Evolutionary conservation across 2,888 invertebrate species (phyloP).

Genomic region (Drosophila gaucha): DNA sequence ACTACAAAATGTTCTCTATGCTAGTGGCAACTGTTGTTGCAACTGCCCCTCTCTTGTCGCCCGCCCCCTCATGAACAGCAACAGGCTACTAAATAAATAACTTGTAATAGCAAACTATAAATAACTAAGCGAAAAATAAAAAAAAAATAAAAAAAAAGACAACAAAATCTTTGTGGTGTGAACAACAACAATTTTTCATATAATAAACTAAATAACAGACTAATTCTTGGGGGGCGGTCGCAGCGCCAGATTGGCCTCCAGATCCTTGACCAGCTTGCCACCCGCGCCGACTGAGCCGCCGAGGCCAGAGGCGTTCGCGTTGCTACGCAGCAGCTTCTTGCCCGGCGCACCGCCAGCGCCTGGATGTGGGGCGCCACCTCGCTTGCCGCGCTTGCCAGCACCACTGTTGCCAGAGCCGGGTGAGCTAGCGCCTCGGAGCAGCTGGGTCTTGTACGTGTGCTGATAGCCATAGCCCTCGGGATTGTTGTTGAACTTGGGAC

Average conservation of each 20-base stretch:
- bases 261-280: constrained; percentile 67
- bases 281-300: constrained; percentile 6
- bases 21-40: constrained; percentile 21
- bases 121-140: constrained; percentile 51
- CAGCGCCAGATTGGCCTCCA: constrained; percentile 82
- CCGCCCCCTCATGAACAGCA: constrained; percentile 11
- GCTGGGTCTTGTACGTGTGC: constrained; percentile 77
- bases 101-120: constrained; percentile 45
- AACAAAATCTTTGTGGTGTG: constrained; percentile 30
- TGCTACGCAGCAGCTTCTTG: constrained; percentile 47
- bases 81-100: constrained; percentile 66
- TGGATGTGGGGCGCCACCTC: constrained; percentile 71
- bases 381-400: constrained; percentile 30
- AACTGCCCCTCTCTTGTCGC: constrained; percentile 2
- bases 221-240: constrained; percentile 82
- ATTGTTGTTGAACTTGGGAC: constrained; percentile 84
- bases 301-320: constrained; percentile 10
- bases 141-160: constrained; percentile 36
- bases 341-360: constrained; percentile 28
- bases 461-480: constrained; percentile 84
- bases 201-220: constrained; percentile 48
- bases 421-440: constrained; percentile 50
- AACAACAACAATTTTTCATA: constrained; percentile 35
- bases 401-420: neutral
- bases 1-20: constrained; percentile 24